Evolutionary conservation across 2,888 invertebrate species (phyloP).

Genomic region (Mechanitis mazaeus): DNA sequence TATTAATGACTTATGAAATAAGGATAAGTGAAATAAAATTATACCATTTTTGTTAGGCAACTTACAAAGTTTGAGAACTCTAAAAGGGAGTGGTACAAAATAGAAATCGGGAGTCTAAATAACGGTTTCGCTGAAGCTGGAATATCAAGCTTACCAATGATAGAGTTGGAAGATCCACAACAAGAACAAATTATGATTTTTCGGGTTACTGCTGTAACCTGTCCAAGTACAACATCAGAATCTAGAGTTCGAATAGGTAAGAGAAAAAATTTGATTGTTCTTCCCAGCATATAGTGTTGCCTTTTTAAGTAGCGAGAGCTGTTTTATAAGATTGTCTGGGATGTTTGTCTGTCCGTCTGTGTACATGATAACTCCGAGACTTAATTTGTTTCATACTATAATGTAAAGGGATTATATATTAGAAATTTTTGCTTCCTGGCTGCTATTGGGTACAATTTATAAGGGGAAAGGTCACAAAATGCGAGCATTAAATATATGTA

Average conservation of each 20-base stretch:
- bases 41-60: not conserved
- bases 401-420: not conserved
- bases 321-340: too few species aligned
- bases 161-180: constrained; percentile 31
- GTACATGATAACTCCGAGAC: too few species aligned
- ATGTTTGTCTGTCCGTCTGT: too few species aligned
- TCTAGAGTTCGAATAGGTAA: constrained; percentile 33
- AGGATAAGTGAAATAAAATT: not conserved
- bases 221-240: constrained; percentile 17
- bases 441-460: too few species aligned
- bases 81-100: constrained; percentile 29
- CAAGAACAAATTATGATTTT: constrained; percentile 32
- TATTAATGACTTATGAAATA: not conserved
- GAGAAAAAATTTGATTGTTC: constrained; percentile 7
- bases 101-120: constrained; percentile 27
- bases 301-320: too few species aligned
- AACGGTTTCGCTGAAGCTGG: constrained; percentile 29
- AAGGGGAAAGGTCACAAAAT: too few species aligned
- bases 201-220: constrained; percentile 27
- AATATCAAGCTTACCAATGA: constrained; percentile 26
- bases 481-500: too few species aligned
- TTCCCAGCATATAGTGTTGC: not conserved
- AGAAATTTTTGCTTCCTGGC: not conserved
- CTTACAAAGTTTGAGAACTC: not conserved
- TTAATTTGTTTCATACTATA: too few species aligned